A percentile compares a stretch with the other conserved stretches of the same genome.
These are phyloP conservation scores for Malurus splendens DNA, from an alignment of 2,797 vertebrate genomes.

Conservation along the genomic window DNA sequence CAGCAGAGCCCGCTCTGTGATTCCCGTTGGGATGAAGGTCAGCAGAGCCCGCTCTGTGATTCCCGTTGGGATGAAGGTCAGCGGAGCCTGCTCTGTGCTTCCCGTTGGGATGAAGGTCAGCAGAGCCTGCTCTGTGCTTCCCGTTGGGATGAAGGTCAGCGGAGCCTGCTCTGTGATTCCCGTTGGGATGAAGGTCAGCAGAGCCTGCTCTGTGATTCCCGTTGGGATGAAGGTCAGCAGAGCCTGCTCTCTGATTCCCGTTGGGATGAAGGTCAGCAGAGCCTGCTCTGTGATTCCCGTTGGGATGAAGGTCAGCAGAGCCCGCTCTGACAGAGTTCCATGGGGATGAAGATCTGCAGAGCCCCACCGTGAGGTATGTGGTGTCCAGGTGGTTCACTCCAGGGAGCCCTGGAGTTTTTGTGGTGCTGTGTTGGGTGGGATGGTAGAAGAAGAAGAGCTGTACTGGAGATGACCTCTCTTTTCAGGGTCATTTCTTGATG, in stretches of 20 bases:
- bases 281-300: fast-evolving
- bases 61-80: too few relatives aligned
- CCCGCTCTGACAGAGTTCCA: fast-evolving
- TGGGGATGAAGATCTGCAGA: fast-evolving
- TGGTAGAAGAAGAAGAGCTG: fast-evolving
- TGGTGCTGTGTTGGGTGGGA: fast-evolving
- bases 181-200: fast-evolving
- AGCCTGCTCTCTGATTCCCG: fast-evolving
- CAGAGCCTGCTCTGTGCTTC: fast-evolving
- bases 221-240: fast-evolving
- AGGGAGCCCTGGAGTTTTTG: background rate
- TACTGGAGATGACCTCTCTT: fast-evolving
- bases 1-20: too few relatives aligned
- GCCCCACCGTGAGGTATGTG: background rate
- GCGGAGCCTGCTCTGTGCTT: too few relatives aligned
- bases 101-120: too few relatives aligned
- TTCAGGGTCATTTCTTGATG: background rate
- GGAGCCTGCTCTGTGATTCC: fast-evolving
- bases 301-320: fast-evolving
- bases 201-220: fast-evolving
- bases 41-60: too few relatives aligned
- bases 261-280: fast-evolving
- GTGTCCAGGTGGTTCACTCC: fast-evolving
- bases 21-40: too few relatives aligned
- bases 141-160: fast-evolving